Evolutionary conservation across 1,140 invertebrate genomes (phyloP).

Genomic region (Pantala flavescens): DNA sequence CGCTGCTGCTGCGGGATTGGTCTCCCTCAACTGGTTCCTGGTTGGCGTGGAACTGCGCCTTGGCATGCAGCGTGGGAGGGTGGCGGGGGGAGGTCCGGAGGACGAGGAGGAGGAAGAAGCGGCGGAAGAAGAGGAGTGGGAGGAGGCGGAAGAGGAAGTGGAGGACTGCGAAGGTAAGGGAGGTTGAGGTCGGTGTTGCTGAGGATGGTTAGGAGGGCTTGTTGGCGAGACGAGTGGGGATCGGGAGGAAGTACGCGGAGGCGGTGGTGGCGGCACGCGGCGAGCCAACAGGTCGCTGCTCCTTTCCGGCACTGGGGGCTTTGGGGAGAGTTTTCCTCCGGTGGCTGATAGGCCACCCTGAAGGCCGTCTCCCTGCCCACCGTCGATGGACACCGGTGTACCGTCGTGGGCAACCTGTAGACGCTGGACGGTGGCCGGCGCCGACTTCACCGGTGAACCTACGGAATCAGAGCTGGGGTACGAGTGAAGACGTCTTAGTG

Average conservation of each 20-base stretch:
- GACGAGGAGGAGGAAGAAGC: background rate
- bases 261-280: conserved; percentile 73
- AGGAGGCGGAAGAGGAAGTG: background rate
- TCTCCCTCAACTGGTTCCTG: background rate
- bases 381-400: background rate
- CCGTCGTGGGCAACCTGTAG: conserved; percentile 18
- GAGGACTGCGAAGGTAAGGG: conserved; percentile 7
- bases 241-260: conserved; percentile 68
- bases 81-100: background rate
- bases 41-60: background rate
- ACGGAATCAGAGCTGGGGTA: conserved; percentile 65
- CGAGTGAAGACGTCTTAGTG: conserved; percentile 57
- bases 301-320: conserved; percentile 67
- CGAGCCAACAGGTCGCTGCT: conserved; percentile 59
- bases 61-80: background rate
- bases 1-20: conserved; percentile 26
- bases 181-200: conserved; percentile 22
- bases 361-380: background rate
- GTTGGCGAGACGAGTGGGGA: conserved; percentile 72
- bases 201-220: conserved; percentile 37
- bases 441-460: conserved; percentile 46
- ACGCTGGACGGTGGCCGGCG: conserved; percentile 14
- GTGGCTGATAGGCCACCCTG: conserved; percentile 29
- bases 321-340: conserved; percentile 35
- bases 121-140: background rate